Evolutionary conservation across 2,797 vertebrate species (phyloP).

Genomic region (Oryzias dopingdopingensis): DNA sequence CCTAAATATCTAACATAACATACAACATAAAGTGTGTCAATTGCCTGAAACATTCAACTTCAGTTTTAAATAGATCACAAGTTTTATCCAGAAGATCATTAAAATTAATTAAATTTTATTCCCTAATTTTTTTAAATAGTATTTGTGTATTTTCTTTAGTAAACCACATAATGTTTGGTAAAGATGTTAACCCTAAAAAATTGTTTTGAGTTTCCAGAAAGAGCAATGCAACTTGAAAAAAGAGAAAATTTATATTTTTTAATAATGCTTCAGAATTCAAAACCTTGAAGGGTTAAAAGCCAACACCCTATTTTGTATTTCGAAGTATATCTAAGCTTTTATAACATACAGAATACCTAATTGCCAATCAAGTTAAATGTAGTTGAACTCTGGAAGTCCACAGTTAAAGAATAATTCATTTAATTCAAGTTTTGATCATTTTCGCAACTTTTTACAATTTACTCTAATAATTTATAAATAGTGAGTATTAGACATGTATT

Average conservation of each 20-base stretch:
- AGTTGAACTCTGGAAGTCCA: conserved; percentile 15
- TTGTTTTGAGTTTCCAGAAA: conserved; percentile 20
- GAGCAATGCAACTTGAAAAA: conserved; percentile 32
- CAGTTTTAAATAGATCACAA: conserved; percentile 21
- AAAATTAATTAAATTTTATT: conserved; percentile 28
- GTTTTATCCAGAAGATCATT: conserved; percentile 6
- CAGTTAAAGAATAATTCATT: conserved; percentile 1
- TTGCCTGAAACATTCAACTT: conserved; percentile 13
- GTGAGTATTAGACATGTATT: conserved; percentile 20
- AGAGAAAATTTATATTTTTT: conserved; percentile 46
- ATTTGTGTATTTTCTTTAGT: conserved; percentile 13
- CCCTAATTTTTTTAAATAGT: conserved; percentile 36
- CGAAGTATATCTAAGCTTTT: conserved; percentile 67
- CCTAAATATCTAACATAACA: conserved; percentile 28
- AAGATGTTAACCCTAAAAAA: conserved; percentile 37
- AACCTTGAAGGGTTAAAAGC: conserved; percentile 84
- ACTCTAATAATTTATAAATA: conserved; percentile 37
- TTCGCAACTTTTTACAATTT: conserved; percentile 27
- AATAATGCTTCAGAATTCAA: conserved; percentile 53
- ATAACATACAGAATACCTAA: conserved; percentile 34
- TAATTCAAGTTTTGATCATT: conserved; percentile 25
- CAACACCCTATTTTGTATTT: conserved; percentile 85
- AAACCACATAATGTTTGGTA: conserved; percentile 26
- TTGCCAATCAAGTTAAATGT: conserved; percentile 20
- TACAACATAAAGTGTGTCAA: neutral